Evolutionary conservation across 1,140 invertebrate species (phyloP), one percentile per base, ranked within the genome.

Genomic region (Helicorthomorpha holstii): DNA sequence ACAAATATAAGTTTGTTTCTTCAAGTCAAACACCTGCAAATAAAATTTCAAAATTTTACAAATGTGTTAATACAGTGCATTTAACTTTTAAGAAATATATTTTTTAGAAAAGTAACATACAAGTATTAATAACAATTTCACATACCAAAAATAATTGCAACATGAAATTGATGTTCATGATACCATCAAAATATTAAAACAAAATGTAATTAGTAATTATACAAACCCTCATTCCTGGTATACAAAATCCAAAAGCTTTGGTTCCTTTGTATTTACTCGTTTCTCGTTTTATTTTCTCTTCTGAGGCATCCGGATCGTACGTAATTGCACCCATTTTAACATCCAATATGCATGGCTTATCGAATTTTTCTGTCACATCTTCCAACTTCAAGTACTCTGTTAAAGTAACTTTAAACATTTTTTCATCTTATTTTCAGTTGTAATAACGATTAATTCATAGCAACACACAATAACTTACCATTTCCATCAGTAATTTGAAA

Each of bases 261-360:
- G 80, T 82, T 46, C 73, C 73, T 3, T 71, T 72, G 69, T 88
- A 94, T 62, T 95, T 95, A 48, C 66, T 69, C 48, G 80, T 73
- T 69, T 95, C 89, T 38, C 72, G 64, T 45, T 70, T 60, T 48
- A 79, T 81, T 71, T 96, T 95, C 41, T 84, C 77, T n/a, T 71
- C 63, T 1, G 73, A 72, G 0, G 90, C 88, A 23, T 79, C 63
- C 0, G 84, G 88, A 66, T 94, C 91, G 80, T 86, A 94, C 0
- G 90, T 94, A 55, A 81, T 75, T 58, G 67, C 73, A 1, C 92
- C 92, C 59, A 96, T 86, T 70, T 97, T 97, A 1, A 95, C 76
- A 67, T 96, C 92, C 75, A 93, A 85, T 21, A 95, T 76, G 63
- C 89, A 93, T 0, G 91, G 89, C 61, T 86, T 78, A 23, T 74